phyloP scores from a whole-genome alignment of 2,113 vertebrate species.

The Gorsachius goisagi region DNA sequence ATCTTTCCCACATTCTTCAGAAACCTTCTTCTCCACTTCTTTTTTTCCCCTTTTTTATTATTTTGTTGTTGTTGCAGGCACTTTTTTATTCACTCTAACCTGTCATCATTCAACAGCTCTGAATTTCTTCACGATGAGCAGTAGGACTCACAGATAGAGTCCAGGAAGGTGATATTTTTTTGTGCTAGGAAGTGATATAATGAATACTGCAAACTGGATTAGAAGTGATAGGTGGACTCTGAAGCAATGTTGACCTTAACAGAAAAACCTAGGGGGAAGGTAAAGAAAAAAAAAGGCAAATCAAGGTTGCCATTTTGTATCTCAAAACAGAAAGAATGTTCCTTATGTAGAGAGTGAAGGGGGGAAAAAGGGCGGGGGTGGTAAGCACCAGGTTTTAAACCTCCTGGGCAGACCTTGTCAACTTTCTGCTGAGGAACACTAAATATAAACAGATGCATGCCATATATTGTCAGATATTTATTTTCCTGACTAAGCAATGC shows the following conservation, averaged over 20 bases:
- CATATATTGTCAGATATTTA: neutral
- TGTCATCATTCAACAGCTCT: conserved; percentile 83
- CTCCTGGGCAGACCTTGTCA: neutral
- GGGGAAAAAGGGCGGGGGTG: fast-evolving
- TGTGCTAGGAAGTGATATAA: conserved; percentile 57
- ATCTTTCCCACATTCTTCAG: conserved; percentile 89
- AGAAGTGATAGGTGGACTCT: conserved; percentile 23
- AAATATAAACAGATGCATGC: neutral
- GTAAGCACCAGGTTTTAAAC: neutral
- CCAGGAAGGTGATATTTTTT: conserved; percentile 71
- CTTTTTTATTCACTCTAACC: conserved; percentile 83
- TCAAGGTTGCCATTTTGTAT: neutral
- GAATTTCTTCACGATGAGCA: conserved; percentile 82
- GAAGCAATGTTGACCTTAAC: conserved; percentile 49
- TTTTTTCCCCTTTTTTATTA: conserved; percentile 41
- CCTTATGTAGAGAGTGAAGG: neutral
- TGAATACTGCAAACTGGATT: conserved; percentile 7
- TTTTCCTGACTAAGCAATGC: neutral
- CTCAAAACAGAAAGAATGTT: neutral
- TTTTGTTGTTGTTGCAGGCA: conserved; percentile 84
- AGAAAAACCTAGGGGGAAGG: neutral
- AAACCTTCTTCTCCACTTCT: conserved; percentile 55
- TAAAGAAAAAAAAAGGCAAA: neutral
- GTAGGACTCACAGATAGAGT: conserved; percentile 78
- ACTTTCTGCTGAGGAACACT: neutral